A percentile compares a stretch with the other conserved stretches of the same genome.
phyloP scores from a whole-genome alignment of 2,888 invertebrate genomes.

The Drosophila eohydei region DNA sequence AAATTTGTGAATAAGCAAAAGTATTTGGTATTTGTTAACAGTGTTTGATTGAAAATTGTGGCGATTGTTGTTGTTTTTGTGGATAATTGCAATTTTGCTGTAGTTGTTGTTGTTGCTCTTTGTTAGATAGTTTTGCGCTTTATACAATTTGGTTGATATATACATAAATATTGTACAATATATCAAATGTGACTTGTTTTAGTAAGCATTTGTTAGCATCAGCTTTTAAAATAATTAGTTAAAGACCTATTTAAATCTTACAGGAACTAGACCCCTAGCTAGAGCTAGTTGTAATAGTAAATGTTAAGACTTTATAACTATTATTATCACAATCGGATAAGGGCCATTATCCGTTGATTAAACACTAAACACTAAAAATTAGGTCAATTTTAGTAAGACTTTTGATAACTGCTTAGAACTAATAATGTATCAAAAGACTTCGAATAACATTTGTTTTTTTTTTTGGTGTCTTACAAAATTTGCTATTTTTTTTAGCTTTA shows the following conservation, averaged over 20 bases:
- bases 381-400: conserved; percentile 51
- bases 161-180: conserved; percentile 3
- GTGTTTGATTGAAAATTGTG: conserved; percentile 29
- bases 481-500: conserved; percentile 18
- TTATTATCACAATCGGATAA: conserved; percentile 11
- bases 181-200: conserved; percentile 14
- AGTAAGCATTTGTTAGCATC: conserved; percentile 42
- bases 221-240: conserved; percentile 29
- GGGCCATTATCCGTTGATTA: conserved; percentile 15
- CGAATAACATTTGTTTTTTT: conserved; percentile 26
- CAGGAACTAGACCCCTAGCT: conserved; percentile 3
- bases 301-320: conserved; percentile 23
- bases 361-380: conserved; percentile 23
- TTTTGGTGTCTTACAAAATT: background rate
- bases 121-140: conserved; percentile 43
- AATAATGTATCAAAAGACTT: conserved; percentile 32
- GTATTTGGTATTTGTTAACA: conserved; percentile 60
- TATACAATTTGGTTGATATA: conserved; percentile 31
- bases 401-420: conserved; percentile 48
- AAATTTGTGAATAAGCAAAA: conserved; percentile 64
- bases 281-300: conserved; percentile 2
- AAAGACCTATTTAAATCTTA: conserved; percentile 14
- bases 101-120: conserved; percentile 25
- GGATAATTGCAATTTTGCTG: conserved; percentile 35
- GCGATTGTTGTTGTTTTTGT: conserved; percentile 43